Base-by-base conservation (phyloP, 2,888 invertebrate genomes). In the Sarcophaga carnaria region DNA sequence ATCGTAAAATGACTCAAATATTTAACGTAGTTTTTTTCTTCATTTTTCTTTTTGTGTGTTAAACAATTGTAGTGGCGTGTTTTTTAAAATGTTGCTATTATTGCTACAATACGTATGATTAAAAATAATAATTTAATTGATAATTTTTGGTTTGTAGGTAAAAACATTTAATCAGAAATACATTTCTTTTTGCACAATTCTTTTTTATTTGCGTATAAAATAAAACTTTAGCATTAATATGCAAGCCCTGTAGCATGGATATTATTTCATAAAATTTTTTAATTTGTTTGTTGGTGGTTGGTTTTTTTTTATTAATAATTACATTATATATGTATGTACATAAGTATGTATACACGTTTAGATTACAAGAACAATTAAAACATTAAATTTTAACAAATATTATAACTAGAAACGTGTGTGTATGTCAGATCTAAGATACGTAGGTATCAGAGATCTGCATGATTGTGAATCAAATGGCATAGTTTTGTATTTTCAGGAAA, bases 1-100 rank as follows among this genome's bases (percentile, higher is more conserved):
- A 74, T 79, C 74, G 49, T 69, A 63, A 74, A 74, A 63, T 74
- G 67, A 69, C 47, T 83, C 25, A 69, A 62, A 62, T 69, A 37
- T 62, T 67, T 78, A 69, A 8, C 37, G 37, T 37, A 22, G 22
- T 37, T 6, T 37, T 37, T 37, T 2, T 0, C 0, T 37, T 1
- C 6, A 8, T 37, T 10, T 3, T 37, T 37, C 0, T 54, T 17
- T 54, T 4, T 17, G 14, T 14, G 54, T 54, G 4, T 54, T 54
- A 54, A 54, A 54, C 54, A 17, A 54, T 17, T 54, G 17, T 54
- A 14, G 54, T 54, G 17, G 54, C 54, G 54, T 54, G 54, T 54
- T 54, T 54, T 54, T 54, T 54, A 14, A 4, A 54, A 14, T 54
- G 14, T 54, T 54, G 12, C 17, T 54, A 54, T 14, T 5, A 4